Evolutionary conservation across 2,888 invertebrate genomes (phyloP).

Genomic region (Drosophila pegasa): DNA sequence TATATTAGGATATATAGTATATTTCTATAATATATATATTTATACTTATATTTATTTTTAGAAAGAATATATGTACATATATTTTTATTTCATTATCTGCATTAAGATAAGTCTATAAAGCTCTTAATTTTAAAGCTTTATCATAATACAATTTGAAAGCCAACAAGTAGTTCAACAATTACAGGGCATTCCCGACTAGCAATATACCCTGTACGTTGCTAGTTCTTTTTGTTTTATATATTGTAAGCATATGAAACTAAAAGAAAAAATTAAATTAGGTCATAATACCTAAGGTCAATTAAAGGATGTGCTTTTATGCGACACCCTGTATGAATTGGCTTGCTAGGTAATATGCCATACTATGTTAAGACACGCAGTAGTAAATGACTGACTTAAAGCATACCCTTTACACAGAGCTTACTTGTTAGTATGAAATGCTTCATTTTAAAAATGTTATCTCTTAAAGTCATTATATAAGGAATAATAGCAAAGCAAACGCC

Average conservation of each 20-base stretch:
- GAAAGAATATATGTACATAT: background rate
- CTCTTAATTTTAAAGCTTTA: background rate
- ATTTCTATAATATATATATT: background rate
- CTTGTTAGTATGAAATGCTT: too few relatives aligned
- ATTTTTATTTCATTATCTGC: background rate
- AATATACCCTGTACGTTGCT: background rate
- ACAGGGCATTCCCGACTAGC: background rate
- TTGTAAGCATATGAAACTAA: too few relatives aligned
- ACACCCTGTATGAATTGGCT: too few relatives aligned
- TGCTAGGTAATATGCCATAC: too few relatives aligned
- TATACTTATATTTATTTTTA: background rate
- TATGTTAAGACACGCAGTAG: too few relatives aligned
- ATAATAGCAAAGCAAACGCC: background rate
- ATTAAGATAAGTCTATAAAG: background rate
- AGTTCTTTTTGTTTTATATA: too few relatives aligned
- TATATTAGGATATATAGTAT: background rate
- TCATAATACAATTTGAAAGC: background rate
- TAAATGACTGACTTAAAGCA: too few relatives aligned
- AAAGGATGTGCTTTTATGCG: too few relatives aligned
- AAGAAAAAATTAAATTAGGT: too few relatives aligned
- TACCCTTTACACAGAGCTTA: too few relatives aligned
- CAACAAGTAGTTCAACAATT: background rate
- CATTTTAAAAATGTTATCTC: too few relatives aligned
- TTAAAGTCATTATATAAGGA: background rate
- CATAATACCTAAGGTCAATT: too few relatives aligned